phyloP scores from a whole-genome alignment of 2,113 vertebrate genomes.

The Elephantulus edwardii region DNA sequence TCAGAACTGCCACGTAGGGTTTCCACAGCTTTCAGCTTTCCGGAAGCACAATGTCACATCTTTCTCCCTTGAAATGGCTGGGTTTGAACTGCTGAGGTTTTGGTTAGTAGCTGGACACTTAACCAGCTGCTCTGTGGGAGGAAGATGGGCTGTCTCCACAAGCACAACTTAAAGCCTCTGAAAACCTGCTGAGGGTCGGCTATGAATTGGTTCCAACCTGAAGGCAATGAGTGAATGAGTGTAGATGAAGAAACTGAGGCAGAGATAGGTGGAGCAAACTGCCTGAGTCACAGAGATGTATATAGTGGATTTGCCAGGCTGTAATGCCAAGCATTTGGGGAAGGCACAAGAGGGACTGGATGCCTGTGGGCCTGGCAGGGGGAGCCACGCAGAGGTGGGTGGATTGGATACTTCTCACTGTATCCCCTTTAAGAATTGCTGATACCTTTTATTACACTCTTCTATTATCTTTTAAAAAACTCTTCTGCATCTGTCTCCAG shows the following conservation, averaged over 20 bases:
- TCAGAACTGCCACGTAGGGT: not conserved
- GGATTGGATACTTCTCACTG: not conserved
- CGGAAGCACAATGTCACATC: not conserved
- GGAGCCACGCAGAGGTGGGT: not conserved
- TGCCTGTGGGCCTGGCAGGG: not conserved
- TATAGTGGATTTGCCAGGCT: not conserved
- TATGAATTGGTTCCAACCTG: no score
- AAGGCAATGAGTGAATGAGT: not conserved
- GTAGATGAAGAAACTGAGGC: not conserved
- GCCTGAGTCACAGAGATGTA: not conserved
- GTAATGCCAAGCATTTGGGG: not conserved
- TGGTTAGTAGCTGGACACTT: not conserved
- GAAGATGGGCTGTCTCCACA: no score
- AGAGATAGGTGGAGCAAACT: not conserved
- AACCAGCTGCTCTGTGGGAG: no score
- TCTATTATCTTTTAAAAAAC: not conserved
- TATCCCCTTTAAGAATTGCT: not conserved
- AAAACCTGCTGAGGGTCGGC: no score
- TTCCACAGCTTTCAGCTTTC: not conserved
- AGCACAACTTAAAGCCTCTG: no score
- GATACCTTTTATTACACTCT: not conserved
- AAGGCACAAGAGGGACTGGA: not conserved
- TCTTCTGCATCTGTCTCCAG: not conserved
- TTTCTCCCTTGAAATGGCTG: not conserved
- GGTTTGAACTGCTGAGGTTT: not conserved